Evolutionary conservation across 37 sponge, comb jelly and placozoan genomes (phyloP).

Genomic region (Ephydatia muelleri): DNA sequence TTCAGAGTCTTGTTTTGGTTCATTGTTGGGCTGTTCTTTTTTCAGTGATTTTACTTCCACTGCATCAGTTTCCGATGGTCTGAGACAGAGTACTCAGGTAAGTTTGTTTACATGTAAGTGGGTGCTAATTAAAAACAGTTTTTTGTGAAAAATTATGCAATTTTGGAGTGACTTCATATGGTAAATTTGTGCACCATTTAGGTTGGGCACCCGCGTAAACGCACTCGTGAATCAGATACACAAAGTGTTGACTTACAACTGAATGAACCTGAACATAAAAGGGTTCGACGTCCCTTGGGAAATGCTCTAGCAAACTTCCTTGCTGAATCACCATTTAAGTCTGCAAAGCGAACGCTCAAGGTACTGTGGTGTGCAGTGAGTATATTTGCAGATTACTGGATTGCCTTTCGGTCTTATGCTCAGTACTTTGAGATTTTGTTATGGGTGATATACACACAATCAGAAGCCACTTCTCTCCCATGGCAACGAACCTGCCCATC

Average conservation of each 20-base stretch:
- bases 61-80: neutral
- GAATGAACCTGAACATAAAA: slow-evolving; percentile 46
- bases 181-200: neutral
- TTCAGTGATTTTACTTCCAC: slow-evolving; percentile 8
- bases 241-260: slow-evolving; percentile 4
- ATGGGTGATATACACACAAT: too few relatives aligned
- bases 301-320: slow-evolving; percentile 37
- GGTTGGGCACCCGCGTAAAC: neutral
- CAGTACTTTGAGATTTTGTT: too few relatives aligned
- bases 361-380: neutral
- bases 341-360: slow-evolving; percentile 36
- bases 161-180: too few relatives aligned
- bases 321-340: slow-evolving; percentile 30
- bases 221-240: neutral
- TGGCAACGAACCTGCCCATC: too few relatives aligned
- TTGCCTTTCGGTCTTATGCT: too few relatives aligned
- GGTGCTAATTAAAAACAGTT: neutral
- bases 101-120: neutral
- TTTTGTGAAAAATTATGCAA: neutral
- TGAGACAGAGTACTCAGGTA: neutral
- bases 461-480: too few relatives aligned
- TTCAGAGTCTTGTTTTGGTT: too few relatives aligned
- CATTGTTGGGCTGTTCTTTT: neutral
- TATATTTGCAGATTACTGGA: too few relatives aligned
- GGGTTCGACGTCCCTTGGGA: slow-evolving; percentile 39